Evolutionary conservation across 37 sponge, comb jelly and placozoan species (phyloP).

Genomic region (Lycopodina hypogea): DNA sequence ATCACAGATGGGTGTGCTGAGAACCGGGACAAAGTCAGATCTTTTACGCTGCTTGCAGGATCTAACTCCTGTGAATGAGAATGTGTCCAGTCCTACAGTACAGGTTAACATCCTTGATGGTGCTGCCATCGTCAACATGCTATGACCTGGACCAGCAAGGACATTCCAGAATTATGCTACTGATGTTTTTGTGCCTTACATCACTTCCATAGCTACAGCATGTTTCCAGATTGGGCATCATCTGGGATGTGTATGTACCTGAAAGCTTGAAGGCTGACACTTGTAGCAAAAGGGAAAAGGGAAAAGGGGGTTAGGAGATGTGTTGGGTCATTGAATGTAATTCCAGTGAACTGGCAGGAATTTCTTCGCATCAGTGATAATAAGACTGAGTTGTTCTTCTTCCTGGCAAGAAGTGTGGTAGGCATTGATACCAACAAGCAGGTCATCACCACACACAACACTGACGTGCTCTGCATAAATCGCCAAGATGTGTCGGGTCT

Average conservation of each 20-base stretch:
- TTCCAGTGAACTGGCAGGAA: too few relatives aligned
- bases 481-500: background rate
- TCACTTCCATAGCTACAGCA: constrained; percentile 3
- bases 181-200: constrained; percentile 27
- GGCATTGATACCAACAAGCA: constrained; percentile 10
- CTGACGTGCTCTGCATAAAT: background rate
- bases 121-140: constrained; percentile 43
- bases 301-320: too few relatives aligned
- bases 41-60: too few relatives aligned
- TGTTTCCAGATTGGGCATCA: constrained; percentile 24
- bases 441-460: background rate
- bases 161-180: constrained; percentile 18
- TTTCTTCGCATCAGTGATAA: background rate
- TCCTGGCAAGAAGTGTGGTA: background rate
- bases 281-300: constrained; percentile 29
- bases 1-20: too few relatives aligned
- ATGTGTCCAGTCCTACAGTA: too few relatives aligned
- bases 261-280: constrained; percentile 21
- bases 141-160: constrained; percentile 27
- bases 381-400: constrained; percentile 15
- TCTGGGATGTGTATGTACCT: constrained; percentile 27
- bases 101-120: constrained; percentile 31
- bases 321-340: too few relatives aligned
- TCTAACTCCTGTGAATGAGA: too few relatives aligned
- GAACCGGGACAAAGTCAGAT: too few relatives aligned